Conservation (phyloP, 2,888 invertebrate species). For the Leucania comma region DNA sequence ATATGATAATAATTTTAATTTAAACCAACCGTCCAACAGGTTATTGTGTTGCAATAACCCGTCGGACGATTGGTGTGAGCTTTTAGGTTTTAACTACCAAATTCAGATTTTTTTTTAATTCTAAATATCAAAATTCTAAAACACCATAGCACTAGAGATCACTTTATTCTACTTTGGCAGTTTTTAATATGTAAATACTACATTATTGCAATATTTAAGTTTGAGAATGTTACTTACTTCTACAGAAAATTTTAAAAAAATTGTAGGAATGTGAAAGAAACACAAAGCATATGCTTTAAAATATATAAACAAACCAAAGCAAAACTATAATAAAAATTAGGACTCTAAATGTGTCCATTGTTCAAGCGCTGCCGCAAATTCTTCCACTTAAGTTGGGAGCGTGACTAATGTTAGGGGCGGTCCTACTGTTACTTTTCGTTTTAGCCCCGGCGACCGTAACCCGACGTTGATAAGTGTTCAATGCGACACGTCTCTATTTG, state of each 20-base stretch:
- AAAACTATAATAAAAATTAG: constrained; percentile 65
- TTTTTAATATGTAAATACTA: no score
- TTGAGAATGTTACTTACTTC: no score
- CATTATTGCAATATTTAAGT: no score
- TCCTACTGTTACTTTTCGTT: constrained; percentile 80
- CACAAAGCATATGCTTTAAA: neutral
- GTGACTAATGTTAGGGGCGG: constrained; percentile 80
- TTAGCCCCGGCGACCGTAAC: constrained; percentile 80
- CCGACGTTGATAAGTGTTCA: constrained; percentile 84
- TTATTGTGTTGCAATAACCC: no score
- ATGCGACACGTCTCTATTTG: constrained; percentile 80
- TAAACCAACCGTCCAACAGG: no score
- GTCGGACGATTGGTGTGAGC: no score
- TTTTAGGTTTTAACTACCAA: no score
- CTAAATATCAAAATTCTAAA: no score
- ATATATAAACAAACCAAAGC: constrained; percentile 23
- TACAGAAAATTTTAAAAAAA: neutral
- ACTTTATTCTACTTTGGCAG: no score
- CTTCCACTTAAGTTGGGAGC: constrained; percentile 80
- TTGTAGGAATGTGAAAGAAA: neutral
- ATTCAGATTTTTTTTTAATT: no score
- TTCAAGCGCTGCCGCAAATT: constrained; percentile 79
- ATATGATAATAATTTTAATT: no score
- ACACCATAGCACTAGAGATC: no score
- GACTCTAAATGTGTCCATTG: constrained; percentile 73